Conservation (phyloP, 2,113 vertebrate genomes). For the Xiphorhynchus elegans region DNA sequence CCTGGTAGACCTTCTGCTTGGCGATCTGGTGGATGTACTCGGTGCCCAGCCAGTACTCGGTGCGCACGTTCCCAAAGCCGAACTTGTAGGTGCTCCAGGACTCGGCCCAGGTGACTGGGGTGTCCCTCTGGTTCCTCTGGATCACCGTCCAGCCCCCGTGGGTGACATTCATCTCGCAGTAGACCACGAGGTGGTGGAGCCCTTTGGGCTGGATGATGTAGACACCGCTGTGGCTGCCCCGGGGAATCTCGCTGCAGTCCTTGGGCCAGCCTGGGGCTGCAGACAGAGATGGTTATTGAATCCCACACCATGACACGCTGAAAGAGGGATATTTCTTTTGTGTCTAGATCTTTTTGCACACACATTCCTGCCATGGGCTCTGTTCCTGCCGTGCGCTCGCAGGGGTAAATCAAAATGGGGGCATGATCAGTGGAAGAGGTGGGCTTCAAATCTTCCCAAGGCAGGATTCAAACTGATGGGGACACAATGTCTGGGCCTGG, state of each 20-base stretch:
- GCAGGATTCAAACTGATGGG: not conserved
- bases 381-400: not conserved
- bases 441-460: not conserved
- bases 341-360: not conserved
- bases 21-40: slow-evolving; percentile 63
- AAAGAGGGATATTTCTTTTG: not conserved
- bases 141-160: slow-evolving; percentile 61
- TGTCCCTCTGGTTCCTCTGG: slow-evolving; percentile 61
- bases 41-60: slow-evolving; percentile 63
- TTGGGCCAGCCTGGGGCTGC: slow-evolving; percentile 35
- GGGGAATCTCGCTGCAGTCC: slow-evolving; percentile 53
- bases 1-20: slow-evolving; percentile 58
- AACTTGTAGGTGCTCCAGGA: slow-evolving; percentile 71
- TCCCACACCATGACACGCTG: not conserved
- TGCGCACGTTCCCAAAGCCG: slow-evolving; percentile 41
- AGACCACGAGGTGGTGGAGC: slow-evolving; percentile 54
- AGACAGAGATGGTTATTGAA: not conserved
- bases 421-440: not conserved
- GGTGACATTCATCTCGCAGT: slow-evolving; percentile 44
- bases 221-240: slow-evolving; percentile 20
- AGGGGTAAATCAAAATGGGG: not conserved
- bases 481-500: not conserved
- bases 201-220: slow-evolving; percentile 66
- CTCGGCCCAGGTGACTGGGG: slow-evolving; percentile 26
- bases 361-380: not conserved